Percentiles rank a stretch among this genome's conserved stretches.
Conservation (phyloP, 2,888 invertebrate genomes). For the Anaspis maculata region DNA sequence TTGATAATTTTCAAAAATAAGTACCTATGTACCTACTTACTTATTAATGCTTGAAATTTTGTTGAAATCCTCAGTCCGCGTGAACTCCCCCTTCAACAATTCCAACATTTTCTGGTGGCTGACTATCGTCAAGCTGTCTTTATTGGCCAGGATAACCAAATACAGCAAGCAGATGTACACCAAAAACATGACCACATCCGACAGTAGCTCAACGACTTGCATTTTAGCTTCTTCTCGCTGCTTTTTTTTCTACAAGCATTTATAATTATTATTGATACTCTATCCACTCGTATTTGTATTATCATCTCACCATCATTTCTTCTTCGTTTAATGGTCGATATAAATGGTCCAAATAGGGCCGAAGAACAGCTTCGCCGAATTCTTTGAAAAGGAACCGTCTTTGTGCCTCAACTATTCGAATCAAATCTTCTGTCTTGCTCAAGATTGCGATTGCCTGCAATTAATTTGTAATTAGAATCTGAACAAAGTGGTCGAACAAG, state of each 20-base stretch:
- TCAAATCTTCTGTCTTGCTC: too few relatives aligned
- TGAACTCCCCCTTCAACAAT: conserved; percentile 2
- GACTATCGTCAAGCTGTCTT: conserved; percentile 16
- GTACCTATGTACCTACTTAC: too few relatives aligned
- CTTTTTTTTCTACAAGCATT: not conserved
- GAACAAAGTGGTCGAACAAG: too few relatives aligned
- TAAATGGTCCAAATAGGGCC: conserved; percentile 23
- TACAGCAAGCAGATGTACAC: conserved; percentile 27
- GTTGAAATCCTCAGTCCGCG: not conserved
- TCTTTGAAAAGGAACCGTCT: conserved; percentile 17
- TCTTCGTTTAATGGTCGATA: conserved; percentile 13
- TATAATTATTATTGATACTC: conserved; percentile 1
- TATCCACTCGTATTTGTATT: too few relatives aligned
- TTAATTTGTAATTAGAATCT: too few relatives aligned
- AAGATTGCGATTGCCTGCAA: too few relatives aligned
- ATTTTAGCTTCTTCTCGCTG: too few relatives aligned
- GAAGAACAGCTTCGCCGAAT: conserved; percentile 18
- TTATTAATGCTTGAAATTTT: not conserved
- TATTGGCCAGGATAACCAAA: conserved; percentile 23
- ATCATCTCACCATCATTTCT: not conserved
- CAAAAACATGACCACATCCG: conserved; percentile 26
- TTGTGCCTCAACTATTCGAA: conserved; percentile 19
- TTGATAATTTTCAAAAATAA: too few relatives aligned
- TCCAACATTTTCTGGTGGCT: conserved; percentile 20
- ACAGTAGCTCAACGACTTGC: conserved; percentile 16